Conservation (phyloP, 2,113 vertebrate genomes). For the Pimephales promelas region DNA sequence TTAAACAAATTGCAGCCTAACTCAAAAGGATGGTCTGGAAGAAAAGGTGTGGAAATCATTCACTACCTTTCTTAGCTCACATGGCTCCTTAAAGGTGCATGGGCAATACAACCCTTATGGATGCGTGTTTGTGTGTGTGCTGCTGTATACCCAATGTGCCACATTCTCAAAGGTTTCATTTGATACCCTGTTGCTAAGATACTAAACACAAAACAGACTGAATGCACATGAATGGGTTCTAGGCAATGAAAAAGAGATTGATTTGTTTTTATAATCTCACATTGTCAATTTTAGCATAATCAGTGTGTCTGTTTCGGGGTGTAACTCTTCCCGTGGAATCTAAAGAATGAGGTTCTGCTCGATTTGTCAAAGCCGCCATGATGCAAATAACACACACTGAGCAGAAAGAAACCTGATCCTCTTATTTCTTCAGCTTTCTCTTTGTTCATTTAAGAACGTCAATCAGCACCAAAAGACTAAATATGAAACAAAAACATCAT, state of each 20-base stretch:
- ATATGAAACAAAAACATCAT: background rate
- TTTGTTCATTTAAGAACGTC: background rate
- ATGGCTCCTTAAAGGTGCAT: background rate
- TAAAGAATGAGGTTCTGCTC: conserved; percentile 36
- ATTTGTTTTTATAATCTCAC: conserved; percentile 20
- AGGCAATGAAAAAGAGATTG: background rate
- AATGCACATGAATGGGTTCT: conserved; percentile 6
- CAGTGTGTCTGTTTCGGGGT: conserved; percentile 11
- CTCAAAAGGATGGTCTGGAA: background rate
- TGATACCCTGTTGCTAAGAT: conserved; percentile 22
- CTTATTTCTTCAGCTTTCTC: background rate
- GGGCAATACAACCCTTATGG: background rate
- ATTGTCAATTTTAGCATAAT: background rate
- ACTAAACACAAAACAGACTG: conserved; percentile 18
- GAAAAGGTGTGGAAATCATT: background rate
- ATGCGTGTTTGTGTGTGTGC: conserved; percentile 15
- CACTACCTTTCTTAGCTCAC: background rate
- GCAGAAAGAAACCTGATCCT: background rate
- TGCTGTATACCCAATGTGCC: background rate
- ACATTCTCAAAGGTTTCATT: conserved; percentile 32
- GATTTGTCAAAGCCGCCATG: conserved; percentile 12
- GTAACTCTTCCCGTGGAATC: conserved; percentile 13
- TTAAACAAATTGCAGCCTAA: background rate
- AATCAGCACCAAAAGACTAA: background rate
- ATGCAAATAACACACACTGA: background rate